A percentile compares a stretch with the other conserved stretches of the same genome.
Conservation (phyloP, 1,140 invertebrate species). For the Psilanteris sp. region DNA sequence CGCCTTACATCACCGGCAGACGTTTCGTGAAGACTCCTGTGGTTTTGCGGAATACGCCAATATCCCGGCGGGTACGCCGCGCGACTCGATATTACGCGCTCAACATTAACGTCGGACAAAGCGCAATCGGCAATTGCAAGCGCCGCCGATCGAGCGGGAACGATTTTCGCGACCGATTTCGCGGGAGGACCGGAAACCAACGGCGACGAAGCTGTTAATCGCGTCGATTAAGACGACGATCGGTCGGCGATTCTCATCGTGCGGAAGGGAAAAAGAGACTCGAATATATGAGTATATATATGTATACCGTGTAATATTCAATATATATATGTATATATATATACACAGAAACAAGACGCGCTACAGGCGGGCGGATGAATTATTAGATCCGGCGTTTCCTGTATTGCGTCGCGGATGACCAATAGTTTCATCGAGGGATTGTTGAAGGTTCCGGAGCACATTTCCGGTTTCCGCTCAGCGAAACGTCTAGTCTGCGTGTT, state of each 20-base stretch:
- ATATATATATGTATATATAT: slow-evolving; percentile 37
- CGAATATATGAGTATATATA: slow-evolving; percentile 36
- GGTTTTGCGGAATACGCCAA: slow-evolving; percentile 51
- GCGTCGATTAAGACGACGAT: too few relatives aligned
- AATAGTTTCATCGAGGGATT: slow-evolving; percentile 81
- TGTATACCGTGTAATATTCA: slow-evolving; percentile 17
- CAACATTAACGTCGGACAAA: slow-evolving; percentile 2
- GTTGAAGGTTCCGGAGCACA: slow-evolving; percentile 80
- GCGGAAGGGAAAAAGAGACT: too few relatives aligned
- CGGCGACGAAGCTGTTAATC: too few relatives aligned
- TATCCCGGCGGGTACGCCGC: slow-evolving; percentile 35
- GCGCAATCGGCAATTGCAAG: too few relatives aligned
- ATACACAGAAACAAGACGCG: slow-evolving; percentile 55
- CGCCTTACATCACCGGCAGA: slow-evolving; percentile 70
- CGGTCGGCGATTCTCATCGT: too few relatives aligned
- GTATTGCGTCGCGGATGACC: slow-evolving; percentile 79
- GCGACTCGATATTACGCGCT: slow-evolving; percentile 33
- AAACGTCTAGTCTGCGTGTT: slow-evolving; percentile 62
- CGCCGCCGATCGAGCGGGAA: too few relatives aligned
- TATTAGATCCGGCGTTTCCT: slow-evolving; percentile 80
- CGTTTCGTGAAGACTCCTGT: slow-evolving; percentile 56
- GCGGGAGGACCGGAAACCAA: too few relatives aligned
- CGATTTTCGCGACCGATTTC: too few relatives aligned
- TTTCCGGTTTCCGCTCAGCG: slow-evolving; percentile 78
- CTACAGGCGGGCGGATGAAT: slow-evolving; percentile 74